phyloP scores from a whole-genome alignment of 2,797 vertebrate species.

The Synanceia verrucosa region DNA sequence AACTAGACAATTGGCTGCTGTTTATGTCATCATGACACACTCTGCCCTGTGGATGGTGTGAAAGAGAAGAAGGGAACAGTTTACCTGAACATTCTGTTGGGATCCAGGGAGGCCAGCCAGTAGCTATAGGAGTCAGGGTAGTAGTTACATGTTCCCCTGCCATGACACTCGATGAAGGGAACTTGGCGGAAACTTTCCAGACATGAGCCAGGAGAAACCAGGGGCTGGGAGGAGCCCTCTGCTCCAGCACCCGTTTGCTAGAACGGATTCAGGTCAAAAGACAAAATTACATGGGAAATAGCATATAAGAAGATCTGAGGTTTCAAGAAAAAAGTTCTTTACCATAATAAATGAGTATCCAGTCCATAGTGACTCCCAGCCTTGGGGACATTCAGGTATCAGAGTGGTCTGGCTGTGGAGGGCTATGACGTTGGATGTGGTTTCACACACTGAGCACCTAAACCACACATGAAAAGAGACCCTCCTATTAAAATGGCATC shows the following conservation, averaged over 20 bases:
- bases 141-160: constrained; percentile 89
- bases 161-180: constrained; percentile 91
- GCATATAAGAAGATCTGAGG: neutral
- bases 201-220: constrained; percentile 91
- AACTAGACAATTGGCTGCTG: neutral
- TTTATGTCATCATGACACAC: neutral
- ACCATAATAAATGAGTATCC: constrained; percentile 93
- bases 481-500: neutral
- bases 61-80: neutral
- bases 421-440: constrained; percentile 83
- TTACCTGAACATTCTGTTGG: constrained; percentile 88
- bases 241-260: constrained; percentile 90
- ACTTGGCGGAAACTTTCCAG: constrained; percentile 87
- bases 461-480: constrained; percentile 4
- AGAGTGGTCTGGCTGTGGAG: constrained; percentile 87
- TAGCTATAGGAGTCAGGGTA: constrained; percentile 92
- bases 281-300: neutral
- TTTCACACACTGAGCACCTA: constrained; percentile 90
- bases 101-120: constrained; percentile 88
- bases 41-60: neutral
- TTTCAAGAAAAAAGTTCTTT: constrained; percentile 43
- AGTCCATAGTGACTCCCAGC: constrained; percentile 88
- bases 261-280: constrained; percentile 7
- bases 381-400: constrained; percentile 83
- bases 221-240: constrained; percentile 88